Conservation (phyloP, 1,140 invertebrate species). For the Ericerus pela region DNA sequence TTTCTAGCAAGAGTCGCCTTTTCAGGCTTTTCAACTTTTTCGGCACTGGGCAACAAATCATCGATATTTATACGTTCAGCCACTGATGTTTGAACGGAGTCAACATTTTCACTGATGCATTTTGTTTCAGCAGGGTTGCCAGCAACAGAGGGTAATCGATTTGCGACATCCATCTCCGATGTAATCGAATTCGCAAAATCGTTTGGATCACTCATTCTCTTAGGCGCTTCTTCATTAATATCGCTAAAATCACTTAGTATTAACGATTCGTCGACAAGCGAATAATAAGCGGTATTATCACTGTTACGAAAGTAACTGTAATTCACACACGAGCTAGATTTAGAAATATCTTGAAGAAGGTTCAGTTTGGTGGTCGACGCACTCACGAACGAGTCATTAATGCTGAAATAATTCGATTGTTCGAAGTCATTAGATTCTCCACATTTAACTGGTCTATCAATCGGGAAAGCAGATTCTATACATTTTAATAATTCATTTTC, state of each 20-base stretch:
- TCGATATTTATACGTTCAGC: too few species aligned
- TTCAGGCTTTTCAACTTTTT: too few species aligned
- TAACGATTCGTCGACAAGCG: background rate
- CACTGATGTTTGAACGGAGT: too few species aligned
- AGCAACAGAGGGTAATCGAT: background rate
- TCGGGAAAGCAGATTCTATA: background rate
- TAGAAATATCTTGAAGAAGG: background rate
- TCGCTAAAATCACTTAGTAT: constrained; percentile 5
- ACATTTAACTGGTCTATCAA: too few species aligned
- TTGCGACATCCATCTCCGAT: background rate
- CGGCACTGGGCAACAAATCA: too few species aligned
- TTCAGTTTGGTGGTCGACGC: background rate
- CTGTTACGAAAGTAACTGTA: background rate
- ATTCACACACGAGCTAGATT: background rate
- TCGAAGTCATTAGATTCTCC: too few species aligned
- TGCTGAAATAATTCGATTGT: background rate
- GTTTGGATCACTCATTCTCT: background rate
- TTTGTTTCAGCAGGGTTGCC: background rate
- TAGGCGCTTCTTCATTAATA: background rate
- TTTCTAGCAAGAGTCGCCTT: too few species aligned
- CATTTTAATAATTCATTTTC: constrained; percentile 3
- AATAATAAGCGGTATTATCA: background rate
- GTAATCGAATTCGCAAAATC: background rate
- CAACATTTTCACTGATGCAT: background rate
- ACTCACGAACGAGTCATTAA: background rate